Evolutionary conservation across 2,888 invertebrate genomes (phyloP).

Genomic region (Tetragonula carbonaria): DNA sequence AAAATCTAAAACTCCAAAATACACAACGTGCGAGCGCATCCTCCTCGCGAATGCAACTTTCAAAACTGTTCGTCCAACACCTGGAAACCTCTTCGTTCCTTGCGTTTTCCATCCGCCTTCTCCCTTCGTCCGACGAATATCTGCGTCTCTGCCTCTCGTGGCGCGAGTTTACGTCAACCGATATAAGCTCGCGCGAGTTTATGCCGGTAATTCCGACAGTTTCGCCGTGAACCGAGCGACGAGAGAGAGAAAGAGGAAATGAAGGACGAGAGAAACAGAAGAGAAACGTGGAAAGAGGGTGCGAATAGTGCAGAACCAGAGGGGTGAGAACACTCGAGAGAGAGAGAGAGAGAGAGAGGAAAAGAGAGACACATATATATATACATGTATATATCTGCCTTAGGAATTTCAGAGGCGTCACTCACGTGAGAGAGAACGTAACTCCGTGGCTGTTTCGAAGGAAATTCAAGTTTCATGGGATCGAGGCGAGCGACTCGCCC

Average conservation of each 20-base stretch:
- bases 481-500: conserved; percentile 46
- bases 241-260: neutral
- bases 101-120: neutral
- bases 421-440: conserved; percentile 69
- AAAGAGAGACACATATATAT: conserved; percentile 35
- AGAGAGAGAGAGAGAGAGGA: neutral
- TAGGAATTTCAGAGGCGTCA: conserved; percentile 81
- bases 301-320: neutral
- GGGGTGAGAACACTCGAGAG: neutral
- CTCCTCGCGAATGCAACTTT: neutral
- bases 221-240: conserved; percentile 69
- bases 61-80: neutral
- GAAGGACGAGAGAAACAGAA: neutral
- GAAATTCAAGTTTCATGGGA: conserved; percentile 79
- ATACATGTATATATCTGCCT: conserved; percentile 68
- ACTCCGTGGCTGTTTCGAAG: conserved; percentile 74
- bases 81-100: neutral
- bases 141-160: conserved; percentile 11
- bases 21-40: too few species aligned
- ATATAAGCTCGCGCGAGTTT: conserved; percentile 76
- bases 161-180: conserved; percentile 77
- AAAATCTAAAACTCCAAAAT: too few species aligned
- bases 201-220: conserved; percentile 76
- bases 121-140: conserved; percentile 16
- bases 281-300: neutral